These are phyloP conservation scores for Gasteruption jaculator DNA, from an alignment of 2,888 invertebrate species.

Conservation along the genomic window DNA sequence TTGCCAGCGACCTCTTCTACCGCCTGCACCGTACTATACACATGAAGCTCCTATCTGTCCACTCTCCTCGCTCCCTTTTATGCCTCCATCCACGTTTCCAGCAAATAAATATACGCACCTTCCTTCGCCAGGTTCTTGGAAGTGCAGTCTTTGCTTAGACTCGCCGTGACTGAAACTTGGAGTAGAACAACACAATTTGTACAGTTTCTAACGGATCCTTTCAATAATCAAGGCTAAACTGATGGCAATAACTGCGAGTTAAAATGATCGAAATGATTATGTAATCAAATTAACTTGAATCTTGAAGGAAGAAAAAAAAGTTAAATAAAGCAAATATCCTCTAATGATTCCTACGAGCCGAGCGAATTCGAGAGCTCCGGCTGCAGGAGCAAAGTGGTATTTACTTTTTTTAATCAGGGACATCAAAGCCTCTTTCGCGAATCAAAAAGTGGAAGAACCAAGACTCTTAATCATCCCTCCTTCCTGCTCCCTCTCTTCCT, in stretches of 20 bases:
- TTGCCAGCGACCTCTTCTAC: slow-evolving; percentile 13
- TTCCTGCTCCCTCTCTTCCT: not conserved
- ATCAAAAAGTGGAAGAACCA: slow-evolving; percentile 22
- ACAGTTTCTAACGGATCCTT: not conserved
- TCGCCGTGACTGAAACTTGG: slow-evolving; percentile 4
- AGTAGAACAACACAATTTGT: not conserved
- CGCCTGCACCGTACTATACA: slow-evolving; percentile 1
- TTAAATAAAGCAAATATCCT: no score
- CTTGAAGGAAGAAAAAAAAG: no score
- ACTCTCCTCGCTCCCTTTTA: no score
- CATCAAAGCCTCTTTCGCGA: slow-evolving; percentile 41
- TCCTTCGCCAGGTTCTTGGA: no score
- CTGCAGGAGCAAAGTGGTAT: slow-evolving; percentile 11
- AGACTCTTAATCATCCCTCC: slow-evolving; percentile 36
- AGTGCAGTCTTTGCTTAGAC: no score
- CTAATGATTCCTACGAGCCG: no score
- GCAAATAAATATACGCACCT: no score
- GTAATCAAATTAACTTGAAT: no score
- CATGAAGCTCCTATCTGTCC: no score
- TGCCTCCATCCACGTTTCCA: no score
- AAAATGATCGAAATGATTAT: no score
- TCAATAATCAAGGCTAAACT: not conserved
- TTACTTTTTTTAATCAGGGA: slow-evolving; percentile 48
- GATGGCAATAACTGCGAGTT: no score
- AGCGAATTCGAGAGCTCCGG: not conserved